These are phyloP conservation scores for Murina feae DNA, from an alignment of 2,113 vertebrate species.

Conservation along the genomic window DNA sequence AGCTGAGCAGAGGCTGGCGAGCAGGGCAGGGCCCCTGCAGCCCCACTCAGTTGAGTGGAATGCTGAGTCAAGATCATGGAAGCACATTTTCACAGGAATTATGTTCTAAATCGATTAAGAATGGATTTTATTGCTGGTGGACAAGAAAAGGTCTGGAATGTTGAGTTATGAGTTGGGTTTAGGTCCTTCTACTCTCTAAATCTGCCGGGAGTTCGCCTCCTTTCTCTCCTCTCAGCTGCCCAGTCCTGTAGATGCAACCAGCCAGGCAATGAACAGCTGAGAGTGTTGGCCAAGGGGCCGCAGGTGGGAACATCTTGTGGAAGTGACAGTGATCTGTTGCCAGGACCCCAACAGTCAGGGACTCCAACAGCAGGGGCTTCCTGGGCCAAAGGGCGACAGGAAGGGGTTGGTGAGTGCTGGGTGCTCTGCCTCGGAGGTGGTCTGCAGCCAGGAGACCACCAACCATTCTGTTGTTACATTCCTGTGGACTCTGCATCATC, in stretches of 20 bases:
- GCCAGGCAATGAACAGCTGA: background rate
- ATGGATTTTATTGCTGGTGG: background rate
- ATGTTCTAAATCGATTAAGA: background rate
- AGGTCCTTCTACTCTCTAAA: background rate
- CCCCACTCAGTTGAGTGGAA: background rate
- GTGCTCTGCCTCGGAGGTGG: background rate
- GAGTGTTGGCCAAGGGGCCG: background rate
- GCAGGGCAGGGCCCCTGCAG: background rate
- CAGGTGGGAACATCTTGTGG: no score
- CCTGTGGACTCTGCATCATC: background rate
- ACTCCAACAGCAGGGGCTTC: background rate
- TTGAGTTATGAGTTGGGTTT: background rate
- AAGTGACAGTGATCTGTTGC: background rate
- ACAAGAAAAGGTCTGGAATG: background rate
- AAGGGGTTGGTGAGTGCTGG: background rate
- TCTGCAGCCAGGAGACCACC: background rate
- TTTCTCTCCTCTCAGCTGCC: background rate
- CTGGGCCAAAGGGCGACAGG: fast-evolving
- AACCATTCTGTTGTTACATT: fast-evolving
- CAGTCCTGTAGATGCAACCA: fast-evolving
- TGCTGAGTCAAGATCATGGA: background rate
- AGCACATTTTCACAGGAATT: background rate
- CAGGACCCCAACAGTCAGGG: background rate
- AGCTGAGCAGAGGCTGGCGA: background rate
- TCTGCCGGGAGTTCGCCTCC: background rate